A percentile compares a stretch with the other conserved stretches of the same genome.
Conservation (phyloP, 2,888 invertebrate species). For the Minunthozetes semirufus region DNA sequence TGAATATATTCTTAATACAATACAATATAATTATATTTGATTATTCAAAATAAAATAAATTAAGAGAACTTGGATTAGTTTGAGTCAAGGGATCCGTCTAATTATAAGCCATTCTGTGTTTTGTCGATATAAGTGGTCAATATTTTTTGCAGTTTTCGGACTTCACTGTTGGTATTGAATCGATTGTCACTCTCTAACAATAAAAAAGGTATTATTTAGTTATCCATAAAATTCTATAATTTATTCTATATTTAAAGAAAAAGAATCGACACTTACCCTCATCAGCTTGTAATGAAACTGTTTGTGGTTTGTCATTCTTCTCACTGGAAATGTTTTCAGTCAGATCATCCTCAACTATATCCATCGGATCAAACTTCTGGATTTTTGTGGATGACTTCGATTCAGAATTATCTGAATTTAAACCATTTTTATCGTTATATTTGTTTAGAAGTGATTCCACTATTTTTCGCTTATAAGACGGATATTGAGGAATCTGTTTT, state of each 20-base stretch:
- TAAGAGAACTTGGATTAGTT: neutral
- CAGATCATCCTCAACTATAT: neutral
- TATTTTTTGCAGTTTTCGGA: neutral
- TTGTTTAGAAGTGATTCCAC: neutral
- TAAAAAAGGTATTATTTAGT: neutral
- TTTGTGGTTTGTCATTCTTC: neutral
- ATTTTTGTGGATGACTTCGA: neutral
- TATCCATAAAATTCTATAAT: too few relatives aligned
- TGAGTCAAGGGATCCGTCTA: neutral
- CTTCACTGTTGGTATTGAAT: neutral
- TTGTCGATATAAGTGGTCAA: neutral
- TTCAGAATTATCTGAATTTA: neutral
- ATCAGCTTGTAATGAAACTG: neutral
- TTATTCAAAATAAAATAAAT: neutral
- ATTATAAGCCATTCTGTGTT: slow-evolving; percentile 7
- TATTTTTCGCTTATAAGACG: slow-evolving; percentile 13
- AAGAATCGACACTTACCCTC: neutral
- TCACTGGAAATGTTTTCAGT: neutral
- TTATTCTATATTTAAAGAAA: too few relatives aligned
- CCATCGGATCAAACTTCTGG: neutral
- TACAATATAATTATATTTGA: neutral
- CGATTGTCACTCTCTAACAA: slow-evolving; percentile 1
- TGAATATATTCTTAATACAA: neutral
- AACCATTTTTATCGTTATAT: neutral
- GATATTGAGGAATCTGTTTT: neutral